phyloP scores from a whole-genome alignment of 2,113 vertebrate species.

The Hystrix brachyura region DNA sequence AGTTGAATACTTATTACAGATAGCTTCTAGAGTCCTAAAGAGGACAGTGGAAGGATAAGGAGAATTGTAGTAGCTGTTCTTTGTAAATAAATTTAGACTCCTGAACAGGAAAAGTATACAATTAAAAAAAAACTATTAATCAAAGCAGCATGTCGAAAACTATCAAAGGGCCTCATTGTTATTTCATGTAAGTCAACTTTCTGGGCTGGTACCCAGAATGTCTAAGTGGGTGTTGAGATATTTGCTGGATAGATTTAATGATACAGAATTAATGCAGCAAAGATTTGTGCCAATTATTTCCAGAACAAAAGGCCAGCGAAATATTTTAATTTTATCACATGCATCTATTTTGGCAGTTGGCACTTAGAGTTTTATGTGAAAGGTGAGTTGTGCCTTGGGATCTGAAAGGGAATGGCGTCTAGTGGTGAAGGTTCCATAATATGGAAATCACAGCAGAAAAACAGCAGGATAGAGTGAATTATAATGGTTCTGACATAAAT shows the following conservation, averaged over 20 bases:
- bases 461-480: constrained; percentile 79
- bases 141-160: constrained; percentile 64
- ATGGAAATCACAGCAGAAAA: constrained; percentile 67
- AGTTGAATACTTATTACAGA: neutral
- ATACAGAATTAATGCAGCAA: constrained; percentile 70
- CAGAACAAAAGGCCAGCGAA: constrained; percentile 78
- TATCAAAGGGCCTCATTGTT: constrained; percentile 71
- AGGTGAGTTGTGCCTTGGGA: constrained; percentile 59
- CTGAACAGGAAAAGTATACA: constrained; percentile 61
- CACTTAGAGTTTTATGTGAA: constrained; percentile 21
- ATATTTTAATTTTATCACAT: constrained; percentile 77
- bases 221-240: constrained; percentile 81
- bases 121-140: constrained; percentile 63
- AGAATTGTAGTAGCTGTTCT: constrained; percentile 1
- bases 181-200: constrained; percentile 78
- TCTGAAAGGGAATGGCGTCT: neutral
- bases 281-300: constrained; percentile 73
- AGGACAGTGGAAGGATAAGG: neutral
- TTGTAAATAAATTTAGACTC: constrained; percentile 51
- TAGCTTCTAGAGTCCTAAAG: neutral
- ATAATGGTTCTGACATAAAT: constrained; percentile 77
- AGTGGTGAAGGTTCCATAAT: constrained; percentile 61
- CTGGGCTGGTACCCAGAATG: constrained; percentile 85
- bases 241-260: constrained; percentile 70
- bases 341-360: constrained; percentile 74